These are phyloP conservation scores for Glareola pratincola DNA, from an alignment of 2,113 vertebrate species.

Conservation along the genomic window DNA sequence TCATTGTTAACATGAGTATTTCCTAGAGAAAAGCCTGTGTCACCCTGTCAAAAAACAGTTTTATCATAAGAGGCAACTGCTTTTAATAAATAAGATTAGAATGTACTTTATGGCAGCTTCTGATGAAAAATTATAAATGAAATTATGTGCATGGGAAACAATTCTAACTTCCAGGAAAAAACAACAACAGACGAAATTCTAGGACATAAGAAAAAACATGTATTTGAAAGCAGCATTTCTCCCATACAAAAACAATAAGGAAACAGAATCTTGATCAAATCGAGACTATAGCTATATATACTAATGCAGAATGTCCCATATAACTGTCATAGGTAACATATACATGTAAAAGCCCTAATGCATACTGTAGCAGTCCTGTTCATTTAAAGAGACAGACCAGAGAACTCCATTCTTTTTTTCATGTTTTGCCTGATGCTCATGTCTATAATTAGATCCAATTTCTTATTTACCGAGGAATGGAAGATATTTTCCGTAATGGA, in stretches of 20 bases:
- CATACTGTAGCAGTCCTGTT: not conserved
- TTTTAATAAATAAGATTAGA: constrained; percentile 54
- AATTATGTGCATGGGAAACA: not conserved
- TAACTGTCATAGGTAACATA: not conserved
- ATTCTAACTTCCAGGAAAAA: not conserved
- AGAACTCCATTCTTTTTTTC: not conserved
- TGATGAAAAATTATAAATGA: constrained; percentile 15
- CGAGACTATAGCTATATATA: not conserved
- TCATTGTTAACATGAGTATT: constrained; percentile 13
- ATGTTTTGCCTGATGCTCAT: not conserved
- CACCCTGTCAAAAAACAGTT: not conserved
- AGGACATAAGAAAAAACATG: not conserved
- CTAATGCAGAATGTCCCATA: not conserved
- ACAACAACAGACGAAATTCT: not conserved
- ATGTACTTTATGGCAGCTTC: constrained; percentile 30
- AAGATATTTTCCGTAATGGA: not conserved
- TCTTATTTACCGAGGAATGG: not conserved
- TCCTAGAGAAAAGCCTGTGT: not conserved
- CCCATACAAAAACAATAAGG: not conserved
- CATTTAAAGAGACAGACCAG: not conserved
- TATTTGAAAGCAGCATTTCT: constrained; percentile 19
- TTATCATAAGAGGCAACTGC: not conserved
- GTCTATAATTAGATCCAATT: not conserved
- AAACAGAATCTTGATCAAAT: not conserved
- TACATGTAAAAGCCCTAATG: not conserved